phyloP scores from a whole-genome alignment of 2,888 invertebrate genomes.

The Galeruca laticollis region DNA sequence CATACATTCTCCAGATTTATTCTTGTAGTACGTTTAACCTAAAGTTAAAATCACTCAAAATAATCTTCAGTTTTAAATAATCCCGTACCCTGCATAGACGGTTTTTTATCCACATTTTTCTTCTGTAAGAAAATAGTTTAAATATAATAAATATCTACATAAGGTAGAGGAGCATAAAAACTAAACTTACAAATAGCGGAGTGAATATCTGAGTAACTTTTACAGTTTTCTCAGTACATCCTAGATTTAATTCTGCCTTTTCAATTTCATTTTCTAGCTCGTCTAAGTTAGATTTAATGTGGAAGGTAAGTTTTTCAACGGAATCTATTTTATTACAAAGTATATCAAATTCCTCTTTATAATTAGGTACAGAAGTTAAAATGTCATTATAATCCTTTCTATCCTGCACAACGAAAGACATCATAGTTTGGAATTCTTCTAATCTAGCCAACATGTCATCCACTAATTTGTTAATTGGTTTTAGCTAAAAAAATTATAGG shows the following conservation, averaged over 20 bases:
- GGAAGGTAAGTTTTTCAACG: conserved; percentile 51
- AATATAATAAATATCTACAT: neutral
- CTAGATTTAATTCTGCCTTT: conserved; percentile 54
- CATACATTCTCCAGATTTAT: too few relatives aligned
- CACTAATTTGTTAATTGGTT: conserved; percentile 52
- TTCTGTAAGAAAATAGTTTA: conserved; percentile 49
- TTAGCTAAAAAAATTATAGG: conserved; percentile 52
- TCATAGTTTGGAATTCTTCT: conserved; percentile 59
- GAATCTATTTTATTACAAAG: conserved; percentile 56
- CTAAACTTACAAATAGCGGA: conserved; percentile 56
- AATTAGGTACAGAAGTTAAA: conserved; percentile 49
- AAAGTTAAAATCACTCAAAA: conserved; percentile 39
- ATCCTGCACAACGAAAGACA: conserved; percentile 55
- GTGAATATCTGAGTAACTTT: conserved; percentile 57
- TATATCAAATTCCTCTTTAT: conserved; percentile 50
- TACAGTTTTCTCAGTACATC: conserved; percentile 48
- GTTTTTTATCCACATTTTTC: conserved; percentile 50
- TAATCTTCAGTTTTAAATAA: conserved; percentile 53
- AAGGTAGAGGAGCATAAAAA: too few relatives aligned
- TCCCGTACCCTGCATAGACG: conserved; percentile 31
- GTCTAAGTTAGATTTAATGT: conserved; percentile 55
- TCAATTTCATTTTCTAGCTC: conserved; percentile 54
- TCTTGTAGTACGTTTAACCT: too few relatives aligned
- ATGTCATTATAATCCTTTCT: conserved; percentile 52
- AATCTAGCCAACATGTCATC: conserved; percentile 57